phyloP scores from a whole-genome alignment of 2,888 invertebrate genomes.

The Hirtodrosophila confusa region DNA sequence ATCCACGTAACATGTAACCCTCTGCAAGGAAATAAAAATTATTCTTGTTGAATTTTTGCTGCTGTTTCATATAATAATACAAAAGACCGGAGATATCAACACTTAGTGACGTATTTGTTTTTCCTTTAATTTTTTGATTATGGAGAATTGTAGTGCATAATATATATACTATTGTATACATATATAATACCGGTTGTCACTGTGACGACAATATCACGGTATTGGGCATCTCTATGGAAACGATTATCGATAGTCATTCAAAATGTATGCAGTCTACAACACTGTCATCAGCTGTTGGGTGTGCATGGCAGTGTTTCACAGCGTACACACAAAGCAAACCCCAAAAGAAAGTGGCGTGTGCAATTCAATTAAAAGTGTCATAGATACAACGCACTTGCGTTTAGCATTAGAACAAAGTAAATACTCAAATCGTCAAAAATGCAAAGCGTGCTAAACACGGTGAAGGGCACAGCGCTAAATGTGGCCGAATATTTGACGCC shows the following conservation, averaged over 20 bases:
- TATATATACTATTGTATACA: too few relatives aligned
- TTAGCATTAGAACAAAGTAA: slow-evolving; percentile 31
- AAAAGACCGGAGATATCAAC: too few relatives aligned
- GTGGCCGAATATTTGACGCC: slow-evolving; percentile 99
- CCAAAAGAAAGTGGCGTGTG: slow-evolving; percentile 42
- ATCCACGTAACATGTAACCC: too few relatives aligned
- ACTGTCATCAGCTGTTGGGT: slow-evolving; percentile 22
- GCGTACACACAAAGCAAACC: slow-evolving; percentile 6
- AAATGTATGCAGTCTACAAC: not conserved
- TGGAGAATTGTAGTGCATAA: too few relatives aligned
- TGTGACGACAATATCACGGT: not conserved
- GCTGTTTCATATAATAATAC: too few relatives aligned
- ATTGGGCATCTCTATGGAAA: too few relatives aligned
- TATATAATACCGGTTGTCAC: not conserved
- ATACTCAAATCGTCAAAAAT: slow-evolving; percentile 85
- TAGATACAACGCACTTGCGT: slow-evolving; percentile 24
- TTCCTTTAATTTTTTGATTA: not conserved
- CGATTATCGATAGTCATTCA: too few relatives aligned
- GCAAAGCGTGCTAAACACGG: slow-evolving; percentile 97
- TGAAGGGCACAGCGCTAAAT: slow-evolving; percentile 97
- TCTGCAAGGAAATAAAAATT: too few relatives aligned
- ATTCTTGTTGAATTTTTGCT: too few relatives aligned
- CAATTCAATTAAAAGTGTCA: slow-evolving; percentile 34
- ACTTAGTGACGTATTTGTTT: too few relatives aligned
- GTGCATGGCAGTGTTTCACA: slow-evolving; percentile 28